Evolutionary conservation across 2,888 invertebrate species (phyloP).

Genomic region (Heliconius hortense): DNA sequence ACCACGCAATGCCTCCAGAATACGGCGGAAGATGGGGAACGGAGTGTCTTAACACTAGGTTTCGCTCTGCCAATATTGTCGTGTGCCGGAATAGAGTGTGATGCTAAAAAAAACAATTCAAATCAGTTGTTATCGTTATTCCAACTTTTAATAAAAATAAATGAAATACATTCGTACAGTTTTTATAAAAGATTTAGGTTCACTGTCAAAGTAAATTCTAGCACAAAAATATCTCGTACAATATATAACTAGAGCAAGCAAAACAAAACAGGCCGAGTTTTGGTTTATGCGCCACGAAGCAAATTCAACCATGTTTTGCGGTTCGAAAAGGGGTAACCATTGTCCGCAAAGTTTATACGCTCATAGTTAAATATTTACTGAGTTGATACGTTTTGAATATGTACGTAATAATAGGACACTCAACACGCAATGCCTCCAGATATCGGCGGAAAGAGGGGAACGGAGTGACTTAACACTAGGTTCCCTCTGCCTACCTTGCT

Average conservation of each 20-base stretch:
- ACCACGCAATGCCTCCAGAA: too few relatives aligned
- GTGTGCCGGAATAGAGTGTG: background rate
- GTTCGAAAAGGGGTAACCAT: slow-evolving; percentile 33
- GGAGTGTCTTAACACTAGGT: too few relatives aligned
- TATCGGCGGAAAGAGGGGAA: too few relatives aligned
- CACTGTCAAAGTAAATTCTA: slow-evolving; percentile 22
- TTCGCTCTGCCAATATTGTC: too few relatives aligned
- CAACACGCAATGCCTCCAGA: too few relatives aligned
- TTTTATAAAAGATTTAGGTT: slow-evolving; percentile 8
- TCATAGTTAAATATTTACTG: slow-evolving; percentile 31
- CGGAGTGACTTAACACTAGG: too few relatives aligned
- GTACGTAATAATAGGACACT: background rate
- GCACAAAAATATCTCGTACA: slow-evolving; percentile 19
- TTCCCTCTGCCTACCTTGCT: too few relatives aligned
- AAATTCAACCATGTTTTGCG: slow-evolving; percentile 39
- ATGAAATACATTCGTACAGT: background rate
- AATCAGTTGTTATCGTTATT: background rate
- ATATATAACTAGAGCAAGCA: slow-evolving; percentile 28
- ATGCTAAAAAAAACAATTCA: background rate
- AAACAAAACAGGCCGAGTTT: slow-evolving; percentile 34
- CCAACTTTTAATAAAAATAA: background rate
- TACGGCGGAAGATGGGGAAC: too few relatives aligned
- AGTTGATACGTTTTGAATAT: background rate
- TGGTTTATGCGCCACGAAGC: slow-evolving; percentile 37
- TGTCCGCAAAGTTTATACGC: slow-evolving; percentile 34